Conservation (phyloP, 2,888 invertebrate genomes). For the Mythimna impura region DNA sequence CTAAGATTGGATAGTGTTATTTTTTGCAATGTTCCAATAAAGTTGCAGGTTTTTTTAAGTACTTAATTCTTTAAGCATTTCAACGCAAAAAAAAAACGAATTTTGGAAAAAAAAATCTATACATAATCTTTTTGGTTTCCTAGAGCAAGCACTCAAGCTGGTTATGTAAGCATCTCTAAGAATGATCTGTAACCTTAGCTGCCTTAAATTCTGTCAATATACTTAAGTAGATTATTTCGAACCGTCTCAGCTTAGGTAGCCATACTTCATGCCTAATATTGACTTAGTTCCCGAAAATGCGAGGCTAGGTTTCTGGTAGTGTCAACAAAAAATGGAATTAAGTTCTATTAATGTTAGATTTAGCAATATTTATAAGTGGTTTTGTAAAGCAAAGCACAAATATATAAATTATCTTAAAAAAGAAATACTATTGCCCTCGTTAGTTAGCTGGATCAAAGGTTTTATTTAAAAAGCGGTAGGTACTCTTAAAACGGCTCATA, state of each 20-base stretch:
- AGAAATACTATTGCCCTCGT: background rate
- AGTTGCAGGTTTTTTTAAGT: no score
- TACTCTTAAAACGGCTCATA: no score
- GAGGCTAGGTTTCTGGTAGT: background rate
- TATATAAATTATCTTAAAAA: background rate
- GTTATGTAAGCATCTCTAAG: slow-evolving; percentile 25
- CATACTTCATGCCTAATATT: slow-evolving; percentile 26
- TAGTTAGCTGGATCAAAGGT: no score
- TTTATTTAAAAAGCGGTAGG: no score
- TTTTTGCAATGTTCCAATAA: no score
- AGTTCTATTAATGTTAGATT: background rate
- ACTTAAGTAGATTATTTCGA: slow-evolving; percentile 22
- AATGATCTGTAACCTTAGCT: slow-evolving; percentile 7
- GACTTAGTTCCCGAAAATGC: slow-evolving; percentile 16
- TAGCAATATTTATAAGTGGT: background rate
- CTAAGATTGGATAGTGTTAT: no score
- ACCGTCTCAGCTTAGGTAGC: slow-evolving; percentile 20
- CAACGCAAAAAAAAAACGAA: no score
- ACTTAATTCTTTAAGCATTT: no score
- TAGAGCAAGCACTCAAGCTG: background rate
- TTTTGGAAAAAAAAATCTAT: no score
- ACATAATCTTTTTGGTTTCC: no score
- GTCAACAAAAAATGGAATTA: slow-evolving; percentile 19
- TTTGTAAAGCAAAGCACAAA: background rate
- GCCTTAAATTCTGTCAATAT: slow-evolving; percentile 33